Conservation (phyloP, 1,140 invertebrate genomes). For the Brachionus paranguensis region DNA sequence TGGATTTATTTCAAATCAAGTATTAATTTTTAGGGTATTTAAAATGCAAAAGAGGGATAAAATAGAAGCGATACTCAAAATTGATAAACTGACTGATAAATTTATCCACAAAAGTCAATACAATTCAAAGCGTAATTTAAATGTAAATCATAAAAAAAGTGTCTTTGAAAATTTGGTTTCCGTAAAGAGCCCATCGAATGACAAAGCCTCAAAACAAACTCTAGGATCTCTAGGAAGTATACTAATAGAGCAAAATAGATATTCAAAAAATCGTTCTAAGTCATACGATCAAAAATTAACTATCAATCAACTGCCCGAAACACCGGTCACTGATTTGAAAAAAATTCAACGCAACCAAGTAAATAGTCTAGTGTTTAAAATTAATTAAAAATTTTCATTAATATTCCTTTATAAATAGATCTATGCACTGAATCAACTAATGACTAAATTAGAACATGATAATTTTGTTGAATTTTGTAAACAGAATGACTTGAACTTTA, state of each 20-base stretch:
- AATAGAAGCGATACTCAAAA: constrained; percentile 11
- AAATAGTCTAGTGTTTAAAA: not conserved
- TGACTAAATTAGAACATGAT: constrained; percentile 33
- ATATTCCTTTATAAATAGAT: not conserved
- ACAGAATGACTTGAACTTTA: not conserved
- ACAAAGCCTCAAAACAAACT: not conserved
- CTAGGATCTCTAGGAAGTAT: not conserved
- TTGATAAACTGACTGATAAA: constrained; percentile 9
- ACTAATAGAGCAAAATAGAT: not conserved
- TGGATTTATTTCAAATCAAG: not conserved
- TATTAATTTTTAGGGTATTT: not conserved
- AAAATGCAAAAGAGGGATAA: constrained; percentile 27
- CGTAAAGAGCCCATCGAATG: not conserved
- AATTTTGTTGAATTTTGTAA: constrained; percentile 15
- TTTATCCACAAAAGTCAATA: not conserved
- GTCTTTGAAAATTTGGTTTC: not conserved
- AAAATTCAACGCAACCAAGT: constrained; percentile 4
- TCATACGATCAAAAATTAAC: not conserved
- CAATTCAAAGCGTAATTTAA: not conserved
- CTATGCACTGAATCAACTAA: constrained; percentile 1
- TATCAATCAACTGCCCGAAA: not conserved
- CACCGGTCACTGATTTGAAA: not conserved
- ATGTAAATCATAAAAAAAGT: not conserved
- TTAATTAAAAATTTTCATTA: not conserved
- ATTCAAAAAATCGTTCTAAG: not conserved